Percentiles rank a stretch among this genome's conserved stretches.
Evolutionary conservation across 2,888 invertebrate species (phyloP).

Genomic region (Hyalella azteca): DNA sequence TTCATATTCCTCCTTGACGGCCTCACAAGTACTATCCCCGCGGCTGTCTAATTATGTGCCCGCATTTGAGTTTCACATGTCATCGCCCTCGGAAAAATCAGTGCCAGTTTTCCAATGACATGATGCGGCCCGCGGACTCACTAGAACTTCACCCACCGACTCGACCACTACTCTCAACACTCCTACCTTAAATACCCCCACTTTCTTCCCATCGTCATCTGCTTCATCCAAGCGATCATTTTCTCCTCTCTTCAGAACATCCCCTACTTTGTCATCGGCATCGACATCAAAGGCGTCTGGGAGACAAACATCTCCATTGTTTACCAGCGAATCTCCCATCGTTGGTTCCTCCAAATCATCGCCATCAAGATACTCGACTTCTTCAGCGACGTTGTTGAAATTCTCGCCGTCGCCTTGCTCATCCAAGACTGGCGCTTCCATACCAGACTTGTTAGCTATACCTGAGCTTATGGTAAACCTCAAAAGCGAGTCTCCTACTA

Average conservation of each 20-base stretch:
- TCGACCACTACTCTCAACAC: slow-evolving; percentile 6
- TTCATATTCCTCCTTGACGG: neutral
- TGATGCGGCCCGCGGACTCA: slow-evolving; percentile 27
- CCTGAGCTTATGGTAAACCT: slow-evolving; percentile 11
- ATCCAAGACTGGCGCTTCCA: slow-evolving; percentile 12
- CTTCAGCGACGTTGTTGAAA: neutral
- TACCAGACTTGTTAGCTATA: slow-evolving; percentile 13
- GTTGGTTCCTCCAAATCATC: neutral
- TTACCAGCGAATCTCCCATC: neutral
- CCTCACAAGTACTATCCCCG: slow-evolving; percentile 22
- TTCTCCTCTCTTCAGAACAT: slow-evolving; percentile 20
- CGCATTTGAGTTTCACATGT: slow-evolving; percentile 3
- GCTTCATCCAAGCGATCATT: slow-evolving; percentile 15
- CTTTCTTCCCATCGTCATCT: slow-evolving; percentile 30
- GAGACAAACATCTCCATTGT: neutral
- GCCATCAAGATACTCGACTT: neutral
- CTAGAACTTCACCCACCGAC: slow-evolving; percentile 27
- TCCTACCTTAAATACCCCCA: slow-evolving; percentile 26
- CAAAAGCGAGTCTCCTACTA: neutral
- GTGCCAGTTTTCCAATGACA: slow-evolving; percentile 38
- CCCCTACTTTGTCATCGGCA: slow-evolving; percentile 1
- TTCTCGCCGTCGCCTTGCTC: slow-evolving; percentile 19
- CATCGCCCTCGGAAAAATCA: slow-evolving; percentile 8
- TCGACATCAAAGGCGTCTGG: neutral
- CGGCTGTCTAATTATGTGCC: neutral